Evolutionary conservation across 2,113 vertebrate species (phyloP).

Genomic region (Erpornis zantholeuca): DNA sequence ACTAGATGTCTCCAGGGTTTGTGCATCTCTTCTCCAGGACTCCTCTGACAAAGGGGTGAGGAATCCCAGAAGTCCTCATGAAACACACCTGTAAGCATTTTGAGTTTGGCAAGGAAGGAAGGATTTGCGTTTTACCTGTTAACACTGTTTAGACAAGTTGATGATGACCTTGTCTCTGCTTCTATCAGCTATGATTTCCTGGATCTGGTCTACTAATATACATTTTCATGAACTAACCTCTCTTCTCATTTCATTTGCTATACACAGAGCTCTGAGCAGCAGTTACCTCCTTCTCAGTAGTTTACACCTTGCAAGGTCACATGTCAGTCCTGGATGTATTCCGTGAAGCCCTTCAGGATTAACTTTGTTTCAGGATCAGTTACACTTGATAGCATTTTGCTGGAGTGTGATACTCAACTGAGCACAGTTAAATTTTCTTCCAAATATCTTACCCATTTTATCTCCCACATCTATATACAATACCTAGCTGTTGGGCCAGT

Average conservation of each 20-base stretch:
- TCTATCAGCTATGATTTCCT: background rate
- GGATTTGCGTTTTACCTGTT: background rate
- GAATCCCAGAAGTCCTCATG: conserved; percentile 43
- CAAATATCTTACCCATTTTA: background rate
- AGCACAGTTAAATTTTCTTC: background rate
- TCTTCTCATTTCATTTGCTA: background rate
- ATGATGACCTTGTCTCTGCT: background rate
- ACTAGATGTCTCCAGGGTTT: conserved; percentile 40
- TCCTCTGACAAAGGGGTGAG: conserved; percentile 37
- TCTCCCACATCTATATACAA: background rate
- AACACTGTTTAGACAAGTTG: background rate
- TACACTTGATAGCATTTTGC: background rate
- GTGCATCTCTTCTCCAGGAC: conserved; percentile 30
- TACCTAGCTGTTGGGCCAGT: background rate
- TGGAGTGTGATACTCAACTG: background rate
- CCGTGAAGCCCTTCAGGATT: background rate
- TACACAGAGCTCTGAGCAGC: background rate
- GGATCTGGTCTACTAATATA: background rate
- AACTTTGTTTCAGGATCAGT: background rate
- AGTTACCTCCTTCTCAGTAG: background rate
- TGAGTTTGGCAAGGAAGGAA: conserved; percentile 35
- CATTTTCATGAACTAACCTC: background rate
- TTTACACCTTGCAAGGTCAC: background rate
- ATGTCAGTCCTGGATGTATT: background rate
- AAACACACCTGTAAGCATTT: conserved; percentile 51